phyloP scores from a whole-genome alignment of 2,888 invertebrate genomes.

The Epistrophe grossulariae region DNA sequence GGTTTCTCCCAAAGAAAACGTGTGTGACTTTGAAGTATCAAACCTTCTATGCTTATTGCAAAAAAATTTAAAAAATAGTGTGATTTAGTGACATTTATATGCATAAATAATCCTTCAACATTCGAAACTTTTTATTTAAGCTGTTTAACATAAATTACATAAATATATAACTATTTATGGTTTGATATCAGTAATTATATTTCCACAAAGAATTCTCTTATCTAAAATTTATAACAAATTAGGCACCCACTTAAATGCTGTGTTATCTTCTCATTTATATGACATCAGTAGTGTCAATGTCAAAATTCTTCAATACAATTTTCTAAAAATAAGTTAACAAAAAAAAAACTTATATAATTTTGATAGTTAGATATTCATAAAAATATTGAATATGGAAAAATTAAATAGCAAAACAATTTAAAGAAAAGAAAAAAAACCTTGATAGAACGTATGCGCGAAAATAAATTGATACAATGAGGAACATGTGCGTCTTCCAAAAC shows the following conservation, averaged over 20 bases:
- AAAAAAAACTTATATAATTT: slow-evolving; percentile 1
- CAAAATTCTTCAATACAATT: background rate
- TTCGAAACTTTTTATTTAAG: background rate
- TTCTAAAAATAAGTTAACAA: slow-evolving; percentile 12
- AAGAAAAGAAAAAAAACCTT: background rate
- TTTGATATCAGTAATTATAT: background rate
- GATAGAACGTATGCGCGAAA: background rate
- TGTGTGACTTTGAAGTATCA: background rate
- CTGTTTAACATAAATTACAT: background rate
- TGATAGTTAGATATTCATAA: background rate
- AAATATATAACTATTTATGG: background rate
- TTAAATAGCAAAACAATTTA: background rate
- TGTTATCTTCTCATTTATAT: background rate
- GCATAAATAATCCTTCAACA: background rate
- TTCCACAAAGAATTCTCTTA: background rate
- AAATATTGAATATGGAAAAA: background rate
- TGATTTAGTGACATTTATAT: background rate
- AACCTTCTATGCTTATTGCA: background rate
- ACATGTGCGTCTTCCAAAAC: background rate
- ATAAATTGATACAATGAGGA: background rate
- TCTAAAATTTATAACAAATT: background rate
- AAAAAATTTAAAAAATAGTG: no score
- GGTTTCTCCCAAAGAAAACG: background rate
- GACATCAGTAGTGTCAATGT: background rate
- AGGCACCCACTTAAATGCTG: background rate